Evolutionary conservation across 2,888 invertebrate species (phyloP).

Genomic region (Scaptomyza caliginosa): DNA sequence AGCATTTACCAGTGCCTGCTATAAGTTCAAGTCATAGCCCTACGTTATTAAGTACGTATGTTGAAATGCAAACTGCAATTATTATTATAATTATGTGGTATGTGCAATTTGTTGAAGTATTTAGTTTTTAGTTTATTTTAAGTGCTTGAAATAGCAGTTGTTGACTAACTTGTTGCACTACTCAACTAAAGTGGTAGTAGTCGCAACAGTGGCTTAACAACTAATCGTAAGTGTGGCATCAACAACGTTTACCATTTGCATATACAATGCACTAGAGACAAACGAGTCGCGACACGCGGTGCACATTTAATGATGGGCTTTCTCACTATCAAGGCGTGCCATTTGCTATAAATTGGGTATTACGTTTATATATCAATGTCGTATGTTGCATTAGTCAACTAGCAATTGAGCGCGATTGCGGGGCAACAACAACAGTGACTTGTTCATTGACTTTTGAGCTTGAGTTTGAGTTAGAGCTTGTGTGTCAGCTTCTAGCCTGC

Average conservation of each 20-base stretch:
- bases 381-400: conserved; percentile 13
- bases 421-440: conserved; percentile 29
- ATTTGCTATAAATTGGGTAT: conserved; percentile 60
- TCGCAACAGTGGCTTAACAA: too few species aligned
- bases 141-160: conserved; percentile 1
- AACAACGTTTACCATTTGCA: conserved; percentile 32
- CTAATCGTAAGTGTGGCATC: conserved; percentile 5
- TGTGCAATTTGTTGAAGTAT: conserved; percentile 39
- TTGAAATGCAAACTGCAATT: conserved; percentile 69
- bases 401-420: conserved; percentile 50
- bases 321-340: conserved; percentile 44
- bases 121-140: conserved; percentile 4
- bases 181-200: background rate
- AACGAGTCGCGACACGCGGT: conserved; percentile 30
- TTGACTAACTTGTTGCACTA: background rate
- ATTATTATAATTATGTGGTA: conserved; percentile 42
- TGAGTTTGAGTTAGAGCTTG: conserved; percentile 11
- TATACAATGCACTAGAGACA: conserved; percentile 5
- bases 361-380: conserved; percentile 42
- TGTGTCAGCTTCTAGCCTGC: conserved; percentile 45
- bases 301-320: conserved; percentile 59
- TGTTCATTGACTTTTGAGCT: conserved; percentile 54
- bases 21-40: conserved; percentile 13
- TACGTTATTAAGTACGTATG: conserved; percentile 38
- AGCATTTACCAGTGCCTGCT: conserved; percentile 24